Conservation (phyloP, 1,140 invertebrate species). For the Cotesia glomerata region DNA sequence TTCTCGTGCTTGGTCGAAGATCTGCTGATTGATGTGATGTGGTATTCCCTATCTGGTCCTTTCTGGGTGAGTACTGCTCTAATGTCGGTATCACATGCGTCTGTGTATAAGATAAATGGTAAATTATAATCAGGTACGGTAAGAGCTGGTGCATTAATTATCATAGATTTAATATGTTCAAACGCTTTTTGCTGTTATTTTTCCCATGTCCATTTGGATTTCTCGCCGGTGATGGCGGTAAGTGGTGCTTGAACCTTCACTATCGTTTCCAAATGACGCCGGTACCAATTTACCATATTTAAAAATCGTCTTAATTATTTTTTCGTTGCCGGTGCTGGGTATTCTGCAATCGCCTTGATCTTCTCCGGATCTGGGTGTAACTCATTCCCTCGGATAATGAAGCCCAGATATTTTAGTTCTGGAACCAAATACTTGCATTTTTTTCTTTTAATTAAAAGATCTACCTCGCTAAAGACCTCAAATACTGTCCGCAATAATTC, state of each 20-base stretch:
- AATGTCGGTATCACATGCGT: no score
- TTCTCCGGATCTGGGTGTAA: no score
- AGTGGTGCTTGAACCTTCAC: background rate
- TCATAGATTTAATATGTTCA: background rate
- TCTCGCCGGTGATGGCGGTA: background rate
- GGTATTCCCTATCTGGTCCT: background rate
- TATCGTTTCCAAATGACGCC: no score
- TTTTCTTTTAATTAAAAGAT: background rate
- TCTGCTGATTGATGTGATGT: background rate
- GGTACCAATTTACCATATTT: no score
- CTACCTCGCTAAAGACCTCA: background rate
- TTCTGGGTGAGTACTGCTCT: background rate
- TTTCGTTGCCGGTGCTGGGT: no score
- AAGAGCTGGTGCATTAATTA: background rate
- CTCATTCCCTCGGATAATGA: no score
- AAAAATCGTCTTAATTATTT: no score
- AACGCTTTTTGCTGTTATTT: background rate
- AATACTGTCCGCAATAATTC: background rate
- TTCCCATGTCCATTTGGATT: background rate
- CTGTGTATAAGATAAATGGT: background rate
- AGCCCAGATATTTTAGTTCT: no score
- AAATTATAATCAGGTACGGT: background rate
- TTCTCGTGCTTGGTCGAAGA: background rate
- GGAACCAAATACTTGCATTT: slow-evolving; percentile 3
- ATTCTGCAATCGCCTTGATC: no score